Base-by-base conservation (phyloP, 2,888 invertebrate species). In the Volucella inanis region DNA sequence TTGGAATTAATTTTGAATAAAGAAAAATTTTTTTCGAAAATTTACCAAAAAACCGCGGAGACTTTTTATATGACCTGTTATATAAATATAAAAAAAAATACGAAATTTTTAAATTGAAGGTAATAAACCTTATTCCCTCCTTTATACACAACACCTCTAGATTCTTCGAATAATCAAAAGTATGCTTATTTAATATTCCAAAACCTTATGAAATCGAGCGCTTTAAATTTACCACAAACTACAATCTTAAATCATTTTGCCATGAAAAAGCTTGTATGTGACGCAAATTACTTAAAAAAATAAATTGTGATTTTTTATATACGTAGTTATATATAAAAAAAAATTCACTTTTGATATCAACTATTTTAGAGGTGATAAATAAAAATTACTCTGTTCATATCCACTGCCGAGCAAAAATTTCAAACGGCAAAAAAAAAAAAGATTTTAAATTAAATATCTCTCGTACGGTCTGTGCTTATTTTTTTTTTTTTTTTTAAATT, bases 271-370 rank as follows among this genome's bases (percentile, higher is more conserved):
- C 54, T 12, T 45, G 54, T 18, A 61, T 49, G 14, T 77, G 76
- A 68, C 68, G 76, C 54, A 68, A 76, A 77, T 68, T 62, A 68
- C 61, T 61, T n/a, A 38, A 54, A 54, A 22, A 49, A 49, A 41
- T 6, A 31, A 31, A 31, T 31, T 6, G 6, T 31, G 6, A 31
- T 2, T 22, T 22, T 31, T 31, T 31, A 6, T 31, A 55, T 2
- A 59, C 31, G 22, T 11, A 22, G 31, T 38, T 39, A 9, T 2
- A 22, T 41, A 9, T 14, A 4, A 14, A 38, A 47, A 57, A 67
- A 47, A 31, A 76, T 59, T 50, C 59, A 52, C 65, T 75, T 55
- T 55, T 75, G 39, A 39, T 41, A 55, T 50, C 14, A 22, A 8
- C 47, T 14, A 50, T 14, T 49, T 62, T 1, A 38, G 49, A 12